Base-by-base conservation (phyloP, 2,888 invertebrate genomes). In the Caenorhabditis sp. region DNA sequence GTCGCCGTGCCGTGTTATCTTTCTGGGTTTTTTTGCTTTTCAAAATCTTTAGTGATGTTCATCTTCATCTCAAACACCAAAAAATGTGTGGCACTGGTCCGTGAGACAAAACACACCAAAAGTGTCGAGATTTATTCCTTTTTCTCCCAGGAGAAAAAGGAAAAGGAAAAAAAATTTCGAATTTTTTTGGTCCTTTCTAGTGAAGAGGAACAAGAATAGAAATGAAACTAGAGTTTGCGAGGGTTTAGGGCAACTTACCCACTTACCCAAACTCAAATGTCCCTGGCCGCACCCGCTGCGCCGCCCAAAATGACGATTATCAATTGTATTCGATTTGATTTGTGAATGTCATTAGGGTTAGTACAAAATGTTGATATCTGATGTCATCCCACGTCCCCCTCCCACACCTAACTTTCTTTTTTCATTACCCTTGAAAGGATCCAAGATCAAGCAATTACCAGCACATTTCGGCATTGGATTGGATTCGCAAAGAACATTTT, bases 371-470 rank as follows among this genome's bases (percentile, higher is more conserved):
- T 32, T 6, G 32, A 32, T 32, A 32, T 13, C 40, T 60, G 60
- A 60, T 60, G 60, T 60, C 60, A 60, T 15, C 2, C 8, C n/a
- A 5, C 28, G 2, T 32, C 32, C 18, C n/a, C 32, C 4, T 18
- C 55, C 4, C 4, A 56, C 32, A 32, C 9, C 4, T 6, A 32
- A 32, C 32, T 6, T 32, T 32, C 28, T 8, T 5, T n/a, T n/a
- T n/a, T n/a, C n/a, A n/a, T n/a, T n/a, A n/a, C n/a, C n/a, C 15
- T n/a, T 8, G 32, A 72, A 67, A 18, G 53, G 40, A 76, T 61
- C 76, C 76, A 76, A 76, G 53, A 76, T 76, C 76, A 61, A 76
- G 65, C 60, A 76, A 76, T 76, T 76, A 76, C 51, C 32, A n/a
- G n/a, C n/a, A n/a, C n/a, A 56, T 18, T 47, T 47, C 5, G 6